Percentiles rank a stretch among this genome's conserved stretches.
These are phyloP conservation scores for Lepidochrysops patricia DNA, from an alignment of 2,888 invertebrate genomes.

Conservation along the genomic window DNA sequence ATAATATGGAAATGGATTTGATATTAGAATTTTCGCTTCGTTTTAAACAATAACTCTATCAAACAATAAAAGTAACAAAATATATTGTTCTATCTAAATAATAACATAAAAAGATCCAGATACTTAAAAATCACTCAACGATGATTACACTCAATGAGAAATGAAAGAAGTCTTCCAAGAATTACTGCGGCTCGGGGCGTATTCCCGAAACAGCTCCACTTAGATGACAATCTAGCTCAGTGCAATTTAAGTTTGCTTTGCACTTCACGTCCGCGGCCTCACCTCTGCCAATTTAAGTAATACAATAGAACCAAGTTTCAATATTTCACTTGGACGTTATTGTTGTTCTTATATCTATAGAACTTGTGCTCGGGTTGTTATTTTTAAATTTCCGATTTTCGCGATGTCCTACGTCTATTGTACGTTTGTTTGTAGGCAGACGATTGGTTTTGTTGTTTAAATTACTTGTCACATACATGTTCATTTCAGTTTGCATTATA, in stretches of 20 bases:
- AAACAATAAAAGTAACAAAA: not conserved
- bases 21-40: no score
- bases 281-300: slow-evolving; percentile 39
- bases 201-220: slow-evolving; percentile 30
- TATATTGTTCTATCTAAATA: not conserved
- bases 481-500: no score
- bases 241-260: slow-evolving; percentile 43
- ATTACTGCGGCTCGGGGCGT: slow-evolving; percentile 20
- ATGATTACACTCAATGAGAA: slow-evolving; percentile 3
- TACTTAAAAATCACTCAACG: not conserved
- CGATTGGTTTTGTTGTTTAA: no score
- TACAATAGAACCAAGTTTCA: slow-evolving; percentile 24
- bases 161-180: slow-evolving; percentile 13
- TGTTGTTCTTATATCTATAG: not conserved
- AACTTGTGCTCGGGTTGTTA: not conserved
- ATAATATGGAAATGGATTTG: no score
- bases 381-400: not conserved
- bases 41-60: not conserved
- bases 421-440: no score
- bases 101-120: not conserved
- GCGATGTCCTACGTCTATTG: no score
- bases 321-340: slow-evolving; percentile 4
- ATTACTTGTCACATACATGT: not conserved
- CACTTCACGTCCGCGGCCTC: slow-evolving; percentile 33
- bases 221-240: slow-evolving; percentile 36